Conservation (phyloP, 2,797 vertebrate genomes). For the Natrix natrix region DNA sequence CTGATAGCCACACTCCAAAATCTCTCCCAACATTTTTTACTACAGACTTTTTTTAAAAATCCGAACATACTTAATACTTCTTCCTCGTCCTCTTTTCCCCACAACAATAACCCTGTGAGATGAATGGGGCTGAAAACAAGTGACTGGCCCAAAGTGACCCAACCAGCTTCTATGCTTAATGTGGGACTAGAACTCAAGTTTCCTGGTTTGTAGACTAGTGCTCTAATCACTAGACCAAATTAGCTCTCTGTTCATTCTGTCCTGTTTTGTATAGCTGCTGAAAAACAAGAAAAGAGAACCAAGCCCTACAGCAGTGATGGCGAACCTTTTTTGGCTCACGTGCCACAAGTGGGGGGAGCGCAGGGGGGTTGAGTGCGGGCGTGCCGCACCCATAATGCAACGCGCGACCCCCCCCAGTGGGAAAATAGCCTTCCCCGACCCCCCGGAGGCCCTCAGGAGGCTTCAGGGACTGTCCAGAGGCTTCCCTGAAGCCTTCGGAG, state of each 20-base stretch:
- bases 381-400: too few relatives aligned
- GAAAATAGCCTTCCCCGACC: too few relatives aligned
- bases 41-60: neutral
- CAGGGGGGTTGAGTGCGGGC: too few relatives aligned
- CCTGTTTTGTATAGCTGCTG: neutral
- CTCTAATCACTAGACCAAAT: neutral
- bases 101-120: neutral
- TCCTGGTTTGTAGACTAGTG: neutral
- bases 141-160: neutral
- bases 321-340: too few relatives aligned
- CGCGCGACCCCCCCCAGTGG: too few relatives aligned
- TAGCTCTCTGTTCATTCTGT: neutral
- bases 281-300: neutral
- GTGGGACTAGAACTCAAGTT: neutral
- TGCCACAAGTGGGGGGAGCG: too few relatives aligned
- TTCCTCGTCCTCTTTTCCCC: neutral
- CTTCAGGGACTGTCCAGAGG: too few relatives aligned
- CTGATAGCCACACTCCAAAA: neutral
- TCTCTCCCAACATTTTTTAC: neutral
- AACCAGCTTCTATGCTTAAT: neutral
- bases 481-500: too few relatives aligned
- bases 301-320: neutral
- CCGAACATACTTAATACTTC: neutral
- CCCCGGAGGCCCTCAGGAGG: too few relatives aligned
- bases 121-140: neutral